phyloP scores from a whole-genome alignment of 2,113 vertebrate species.

The Lycaon pictus region DNA sequence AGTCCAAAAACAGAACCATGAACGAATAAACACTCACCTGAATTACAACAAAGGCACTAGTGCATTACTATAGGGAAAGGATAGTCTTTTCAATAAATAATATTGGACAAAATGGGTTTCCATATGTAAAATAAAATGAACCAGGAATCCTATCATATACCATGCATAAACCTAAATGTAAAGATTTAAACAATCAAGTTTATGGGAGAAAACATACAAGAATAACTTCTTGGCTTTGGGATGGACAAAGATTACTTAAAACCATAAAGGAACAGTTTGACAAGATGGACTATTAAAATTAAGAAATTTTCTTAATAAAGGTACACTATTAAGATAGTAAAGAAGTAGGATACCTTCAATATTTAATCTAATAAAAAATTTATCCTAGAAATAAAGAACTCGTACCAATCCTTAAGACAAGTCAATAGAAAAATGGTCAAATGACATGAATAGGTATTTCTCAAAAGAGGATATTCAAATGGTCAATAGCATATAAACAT shows the following conservation, averaged over 20 bases:
- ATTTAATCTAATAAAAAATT: constrained; percentile 9
- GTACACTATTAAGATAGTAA: neutral
- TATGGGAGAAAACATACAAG: neutral
- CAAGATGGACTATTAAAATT: neutral
- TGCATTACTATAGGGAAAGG: neutral
- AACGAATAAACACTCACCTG: neutral
- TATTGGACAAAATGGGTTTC: constrained; percentile 2
- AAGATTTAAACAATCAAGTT: neutral
- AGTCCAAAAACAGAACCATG: neutral
- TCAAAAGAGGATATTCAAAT: constrained; percentile 32
- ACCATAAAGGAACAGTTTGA: neutral
- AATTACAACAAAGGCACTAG: neutral
- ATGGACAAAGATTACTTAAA: constrained; percentile 4
- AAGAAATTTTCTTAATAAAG: constrained; percentile 22
- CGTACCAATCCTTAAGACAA: neutral
- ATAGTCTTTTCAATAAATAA: neutral
- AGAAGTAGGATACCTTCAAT: neutral
- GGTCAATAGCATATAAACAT: neutral
- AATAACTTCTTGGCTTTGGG: neutral
- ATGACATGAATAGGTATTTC: neutral
- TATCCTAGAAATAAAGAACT: neutral
- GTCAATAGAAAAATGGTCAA: neutral
- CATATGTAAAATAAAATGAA: neutral
- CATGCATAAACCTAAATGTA: neutral
- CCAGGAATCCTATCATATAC: neutral